Evolutionary conservation across 2,113 vertebrate species (phyloP).

Genomic region (Toxotes jaculatrix): DNA sequence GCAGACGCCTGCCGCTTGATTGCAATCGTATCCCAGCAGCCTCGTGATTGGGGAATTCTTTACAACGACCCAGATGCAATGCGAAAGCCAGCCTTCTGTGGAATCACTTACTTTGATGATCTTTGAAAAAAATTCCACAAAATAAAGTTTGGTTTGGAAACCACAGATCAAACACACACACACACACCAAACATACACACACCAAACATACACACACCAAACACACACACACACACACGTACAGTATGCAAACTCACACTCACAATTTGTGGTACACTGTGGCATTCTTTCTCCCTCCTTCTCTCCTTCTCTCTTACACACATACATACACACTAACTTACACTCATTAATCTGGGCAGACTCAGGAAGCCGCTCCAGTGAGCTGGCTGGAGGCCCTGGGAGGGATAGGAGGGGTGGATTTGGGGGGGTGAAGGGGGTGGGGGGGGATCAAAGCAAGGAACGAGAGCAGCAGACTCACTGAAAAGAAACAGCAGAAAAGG

Average conservation of each 20-base stretch:
- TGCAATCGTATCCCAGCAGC: constrained; percentile 70
- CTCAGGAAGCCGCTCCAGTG: constrained; percentile 86
- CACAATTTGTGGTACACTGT: constrained; percentile 79
- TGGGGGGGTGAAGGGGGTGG: constrained; percentile 42
- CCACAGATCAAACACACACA: constrained; percentile 64
- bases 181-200: constrained; percentile 44
- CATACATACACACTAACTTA: constrained; percentile 73
- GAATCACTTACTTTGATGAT: constrained; percentile 82
- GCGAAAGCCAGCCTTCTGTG: constrained; percentile 64
- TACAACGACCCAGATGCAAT: constrained; percentile 65
- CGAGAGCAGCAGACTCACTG: constrained; percentile 77
- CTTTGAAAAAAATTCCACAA: constrained; percentile 75
- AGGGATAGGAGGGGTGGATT: constrained; percentile 49
- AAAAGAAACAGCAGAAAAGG: constrained; percentile 83
- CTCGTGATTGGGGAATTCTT: constrained; percentile 68
- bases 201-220: constrained; percentile 42
- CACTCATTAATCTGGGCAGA: constrained; percentile 86
- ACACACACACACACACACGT: constrained; percentile 51
- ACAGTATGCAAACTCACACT: constrained; percentile 76
- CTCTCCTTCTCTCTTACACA: constrained; percentile 62
- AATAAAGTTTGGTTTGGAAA: constrained; percentile 85
- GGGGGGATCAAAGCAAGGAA: constrained; percentile 79
- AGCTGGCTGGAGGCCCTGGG: constrained; percentile 84
- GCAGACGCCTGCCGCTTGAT: constrained; percentile 66
- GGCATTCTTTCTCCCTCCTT: constrained; percentile 77